A percentile compares a stretch with the other conserved stretches of the same genome.
Conservation (phyloP, 2,888 invertebrate species). For the Ethmia dodecea region DNA sequence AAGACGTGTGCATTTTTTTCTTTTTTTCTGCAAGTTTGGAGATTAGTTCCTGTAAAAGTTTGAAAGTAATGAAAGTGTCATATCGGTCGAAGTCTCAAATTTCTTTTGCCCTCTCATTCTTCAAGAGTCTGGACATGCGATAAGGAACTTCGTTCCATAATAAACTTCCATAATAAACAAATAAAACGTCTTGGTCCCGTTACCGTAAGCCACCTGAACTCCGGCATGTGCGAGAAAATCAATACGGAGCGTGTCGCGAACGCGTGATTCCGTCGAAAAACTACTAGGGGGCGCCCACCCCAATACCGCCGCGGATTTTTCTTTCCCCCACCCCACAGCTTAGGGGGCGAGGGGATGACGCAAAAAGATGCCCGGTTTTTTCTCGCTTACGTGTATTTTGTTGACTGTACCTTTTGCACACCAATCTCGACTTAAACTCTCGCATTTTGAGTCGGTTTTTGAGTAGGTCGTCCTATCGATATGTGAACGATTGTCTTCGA, state of each 20-base stretch:
- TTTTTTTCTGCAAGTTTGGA: too few species aligned
- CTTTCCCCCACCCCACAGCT: constrained; percentile 55
- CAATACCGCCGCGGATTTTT: constrained; percentile 51
- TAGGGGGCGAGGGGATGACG: constrained; percentile 58
- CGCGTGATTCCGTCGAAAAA: constrained; percentile 75
- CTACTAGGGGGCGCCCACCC: constrained; percentile 51
- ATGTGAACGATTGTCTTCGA: constrained; percentile 62
- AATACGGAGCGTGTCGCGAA: constrained; percentile 69
- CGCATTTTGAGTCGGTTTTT: constrained; percentile 19
- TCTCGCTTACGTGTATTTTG: constrained; percentile 64
- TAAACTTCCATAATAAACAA: constrained; percentile 2
- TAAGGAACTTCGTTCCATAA: too few species aligned
- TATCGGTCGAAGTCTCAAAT: too few species aligned
- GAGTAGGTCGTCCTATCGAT: constrained; percentile 23
- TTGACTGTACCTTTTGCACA: constrained; percentile 38
- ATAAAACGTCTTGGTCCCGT: constrained; percentile 27
- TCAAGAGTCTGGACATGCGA: too few species aligned
- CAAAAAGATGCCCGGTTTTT: constrained; percentile 73
- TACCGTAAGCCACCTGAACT: constrained; percentile 57
- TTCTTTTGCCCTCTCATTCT: too few species aligned
- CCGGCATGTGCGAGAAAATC: constrained; percentile 68
- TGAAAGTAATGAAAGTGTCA: too few species aligned
- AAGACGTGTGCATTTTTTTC: too few species aligned
- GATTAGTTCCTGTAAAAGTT: too few species aligned
- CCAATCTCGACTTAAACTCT: constrained; percentile 14